Percentiles rank a stretch among this genome's conserved stretches.
Conservation (phyloP, 1,140 invertebrate species). For the Drosophila bifasciata region DNA sequence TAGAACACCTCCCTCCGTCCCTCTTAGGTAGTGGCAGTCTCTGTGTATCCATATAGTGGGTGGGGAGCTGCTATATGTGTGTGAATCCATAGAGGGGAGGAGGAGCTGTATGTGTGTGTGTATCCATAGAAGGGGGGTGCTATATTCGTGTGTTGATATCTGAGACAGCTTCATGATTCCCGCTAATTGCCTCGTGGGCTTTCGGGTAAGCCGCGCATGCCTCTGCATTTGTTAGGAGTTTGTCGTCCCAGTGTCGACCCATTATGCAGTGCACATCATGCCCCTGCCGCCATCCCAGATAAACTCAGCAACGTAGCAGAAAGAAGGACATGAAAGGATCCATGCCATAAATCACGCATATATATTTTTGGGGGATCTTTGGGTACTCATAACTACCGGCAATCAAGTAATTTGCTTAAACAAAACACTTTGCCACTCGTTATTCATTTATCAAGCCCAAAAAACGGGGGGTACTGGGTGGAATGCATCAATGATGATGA, state of each 20-base stretch:
- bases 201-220: slow-evolving; percentile 61
- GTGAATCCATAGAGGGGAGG: slow-evolving; percentile 7
- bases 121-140: neutral
- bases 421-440: slow-evolving; percentile 72
- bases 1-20: too few relatives aligned
- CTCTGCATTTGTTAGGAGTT: slow-evolving; percentile 43
- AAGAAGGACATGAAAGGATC: slow-evolving; percentile 18
- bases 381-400: slow-evolving; percentile 50
- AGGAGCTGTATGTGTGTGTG: too few relatives aligned
- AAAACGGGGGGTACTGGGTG: slow-evolving; percentile 8
- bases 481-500: slow-evolving; percentile 56
- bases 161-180: slow-evolving; percentile 66
- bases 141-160: slow-evolving; percentile 48
- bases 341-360: slow-evolving; percentile 65
- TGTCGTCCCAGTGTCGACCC: neutral
- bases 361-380: too few relatives aligned
- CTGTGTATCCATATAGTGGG: neutral
- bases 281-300: neutral
- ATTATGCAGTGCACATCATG: slow-evolving; percentile 28
- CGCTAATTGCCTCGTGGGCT: slow-evolving; percentile 64
- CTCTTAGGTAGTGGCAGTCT: neutral
- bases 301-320: slow-evolving; percentile 23
- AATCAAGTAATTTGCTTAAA: slow-evolving; percentile 81
- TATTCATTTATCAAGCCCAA: slow-evolving; percentile 65
- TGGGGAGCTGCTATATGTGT: slow-evolving; percentile 4